Evolutionary conservation across 2,797 vertebrate genomes (phyloP), one percentile per base, ranked within the genome.

Genomic region (Coregonus suidteri): DNA sequence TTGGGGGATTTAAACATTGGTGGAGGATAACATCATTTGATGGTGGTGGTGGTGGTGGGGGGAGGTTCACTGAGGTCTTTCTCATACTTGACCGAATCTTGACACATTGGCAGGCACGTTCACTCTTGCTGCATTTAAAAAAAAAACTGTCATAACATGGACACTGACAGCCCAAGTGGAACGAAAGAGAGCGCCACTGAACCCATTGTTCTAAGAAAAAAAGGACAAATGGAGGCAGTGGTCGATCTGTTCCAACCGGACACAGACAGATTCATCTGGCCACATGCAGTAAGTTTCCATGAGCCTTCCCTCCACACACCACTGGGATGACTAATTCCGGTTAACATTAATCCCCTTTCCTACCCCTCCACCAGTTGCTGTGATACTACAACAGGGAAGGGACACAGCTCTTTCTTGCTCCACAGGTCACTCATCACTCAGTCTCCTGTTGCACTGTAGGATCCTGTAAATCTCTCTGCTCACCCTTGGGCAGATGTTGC

Each of bases 241-340:
- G 14, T 54, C 15, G 73, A 41, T 15, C 62, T 74, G 35, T 83
- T 71, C 72, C 81, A 77, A 84, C 73, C 35, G 78, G 79, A 75
- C 76, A 80, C 13, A 6, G 82, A 52, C 78, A 83, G 71, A 82
- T 87, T 74, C 41, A 83, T 80, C 81, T 80, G 75, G 77, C 52
- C 83, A 75, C 74, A 80, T 83, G 54, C 66, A 56, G 82, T 79
- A 88, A 79, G 79, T 89, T 88, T 86, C 84, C 82, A 83, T 37
- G 15, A 56, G 83, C 75, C 75, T 77, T 77, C 69, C 77, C 67
- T 74, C 64, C 74, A 25, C 75, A 31, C 75, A 67, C 75, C 74
- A 74, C 70, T 71, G 34, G 71, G 76, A 75, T 67, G 71, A 68
- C 71, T 88, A 81, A 85, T 84, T 86, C 73, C 56, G 70, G 81